Evolutionary conservation across 2,797 vertebrate species (phyloP).

Genomic region (Chiroxiphia lanceolata): DNA sequence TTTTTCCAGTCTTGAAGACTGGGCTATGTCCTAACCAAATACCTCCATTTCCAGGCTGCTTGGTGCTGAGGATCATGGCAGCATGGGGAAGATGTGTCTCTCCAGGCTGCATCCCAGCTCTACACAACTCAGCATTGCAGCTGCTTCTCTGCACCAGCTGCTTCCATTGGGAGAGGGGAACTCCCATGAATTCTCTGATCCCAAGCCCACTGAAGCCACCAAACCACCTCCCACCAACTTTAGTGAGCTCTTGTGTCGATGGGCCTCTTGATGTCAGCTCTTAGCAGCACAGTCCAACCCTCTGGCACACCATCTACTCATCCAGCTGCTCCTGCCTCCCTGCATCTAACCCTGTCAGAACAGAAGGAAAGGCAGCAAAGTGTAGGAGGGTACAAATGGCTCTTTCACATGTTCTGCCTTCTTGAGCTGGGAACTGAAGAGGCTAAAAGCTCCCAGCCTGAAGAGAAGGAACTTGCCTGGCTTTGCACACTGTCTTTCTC

Average conservation of each 20-base stretch:
- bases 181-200: not conserved
- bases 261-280: not conserved
- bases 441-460: not conserved
- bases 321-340: not conserved
- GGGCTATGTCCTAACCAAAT: conserved; percentile 9
- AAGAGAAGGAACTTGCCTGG: not conserved
- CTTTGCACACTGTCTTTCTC: not conserved
- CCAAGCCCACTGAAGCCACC: not conserved
- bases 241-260: not conserved
- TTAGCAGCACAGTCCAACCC: not conserved
- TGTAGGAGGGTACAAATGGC: not conserved
- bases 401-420: not conserved
- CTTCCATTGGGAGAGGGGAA: not conserved
- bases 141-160: not conserved
- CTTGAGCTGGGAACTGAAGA: not conserved
- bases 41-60: not conserved
- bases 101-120: not conserved
- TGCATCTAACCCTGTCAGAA: not conserved
- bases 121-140: rapidly evolving
- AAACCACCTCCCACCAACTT: not conserved
- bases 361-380: not conserved
- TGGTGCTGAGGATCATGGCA: not conserved
- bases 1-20: conserved; percentile 1
- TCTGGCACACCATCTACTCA: not conserved
- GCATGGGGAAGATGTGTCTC: rapidly evolving